Conservation (phyloP, 1,140 invertebrate genomes). For the Amphibalanus amphitrite region DNA sequence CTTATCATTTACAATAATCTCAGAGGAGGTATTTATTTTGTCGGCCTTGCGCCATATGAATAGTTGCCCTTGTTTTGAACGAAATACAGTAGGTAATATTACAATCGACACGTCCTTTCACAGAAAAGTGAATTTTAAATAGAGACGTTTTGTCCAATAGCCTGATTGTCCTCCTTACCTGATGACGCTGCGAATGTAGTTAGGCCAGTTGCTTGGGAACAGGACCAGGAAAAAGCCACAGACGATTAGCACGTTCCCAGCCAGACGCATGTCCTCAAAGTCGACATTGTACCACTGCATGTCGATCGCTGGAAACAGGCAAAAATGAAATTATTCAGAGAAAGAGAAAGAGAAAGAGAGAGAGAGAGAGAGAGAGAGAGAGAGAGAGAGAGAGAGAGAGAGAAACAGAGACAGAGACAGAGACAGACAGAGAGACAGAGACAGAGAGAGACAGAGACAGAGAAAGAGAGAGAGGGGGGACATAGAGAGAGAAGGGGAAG, state of each 20-base stretch:
- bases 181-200: conserved; percentile 71
- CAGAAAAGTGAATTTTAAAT: not conserved
- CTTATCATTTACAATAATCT: no score
- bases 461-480: no score
- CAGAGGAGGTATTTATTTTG: no score
- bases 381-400: no score
- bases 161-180: conserved; percentile 35
- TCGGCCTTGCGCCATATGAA: not conserved
- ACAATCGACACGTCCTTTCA: not conserved
- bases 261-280: conserved; percentile 85
- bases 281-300: conserved; percentile 61
- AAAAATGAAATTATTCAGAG: not conserved
- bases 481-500: no score
- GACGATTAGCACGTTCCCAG: conserved; percentile 73
- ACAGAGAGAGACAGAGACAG: no score
- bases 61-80: no score
- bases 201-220: conserved; percentile 89
- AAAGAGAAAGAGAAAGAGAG: no score
- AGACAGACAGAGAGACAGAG: no score
- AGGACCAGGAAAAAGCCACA: conserved; percentile 84
- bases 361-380: no score
- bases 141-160: not conserved
- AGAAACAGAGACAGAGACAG: no score
- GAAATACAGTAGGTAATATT: not conserved
- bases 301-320: conserved; percentile 52